Percentiles rank a stretch among this genome's conserved stretches.
Conservation (phyloP, 92 coral and sea anemone genomes). For the Palythoa grandis region DNA sequence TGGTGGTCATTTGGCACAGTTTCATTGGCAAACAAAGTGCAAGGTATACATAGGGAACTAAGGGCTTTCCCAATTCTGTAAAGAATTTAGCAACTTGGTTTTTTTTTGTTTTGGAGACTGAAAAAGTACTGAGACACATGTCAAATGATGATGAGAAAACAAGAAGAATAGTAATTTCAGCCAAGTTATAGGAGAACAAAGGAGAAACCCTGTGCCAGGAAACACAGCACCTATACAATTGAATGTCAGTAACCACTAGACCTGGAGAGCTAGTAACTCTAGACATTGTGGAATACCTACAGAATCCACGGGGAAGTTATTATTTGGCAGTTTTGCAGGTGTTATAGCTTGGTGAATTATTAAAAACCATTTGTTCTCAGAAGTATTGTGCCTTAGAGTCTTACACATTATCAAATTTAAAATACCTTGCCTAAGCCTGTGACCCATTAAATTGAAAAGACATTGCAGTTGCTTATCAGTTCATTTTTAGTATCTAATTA, state of each 20-base stretch:
- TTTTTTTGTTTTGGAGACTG: neutral
- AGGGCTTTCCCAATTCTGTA: neutral
- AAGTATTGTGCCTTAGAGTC: no score
- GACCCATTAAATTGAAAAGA: no score
- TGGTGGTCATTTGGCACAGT: neutral
- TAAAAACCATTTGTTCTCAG: no score
- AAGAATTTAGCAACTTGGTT: neutral
- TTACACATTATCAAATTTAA: no score
- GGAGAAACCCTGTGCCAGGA: neutral
- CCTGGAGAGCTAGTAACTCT: neutral
- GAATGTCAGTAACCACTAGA: neutral
- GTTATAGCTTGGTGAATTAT: no score
- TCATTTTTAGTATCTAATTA: no score
- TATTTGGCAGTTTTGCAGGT: neutral
- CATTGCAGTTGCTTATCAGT: no score
- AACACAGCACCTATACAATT: neutral
- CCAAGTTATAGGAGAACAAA: neutral
- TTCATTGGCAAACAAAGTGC: neutral
- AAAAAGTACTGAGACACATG: neutral
- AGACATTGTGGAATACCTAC: constrained; percentile 13
- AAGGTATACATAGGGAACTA: neutral
- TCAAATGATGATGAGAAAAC: neutral
- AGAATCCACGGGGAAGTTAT: neutral
- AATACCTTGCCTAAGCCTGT: no score
- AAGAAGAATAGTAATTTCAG: neutral